A percentile compares a stretch with the other conserved stretches of the same genome.
phyloP scores from a whole-genome alignment of 2,888 invertebrate genomes.

The Ischnus inquisitorius region DNA sequence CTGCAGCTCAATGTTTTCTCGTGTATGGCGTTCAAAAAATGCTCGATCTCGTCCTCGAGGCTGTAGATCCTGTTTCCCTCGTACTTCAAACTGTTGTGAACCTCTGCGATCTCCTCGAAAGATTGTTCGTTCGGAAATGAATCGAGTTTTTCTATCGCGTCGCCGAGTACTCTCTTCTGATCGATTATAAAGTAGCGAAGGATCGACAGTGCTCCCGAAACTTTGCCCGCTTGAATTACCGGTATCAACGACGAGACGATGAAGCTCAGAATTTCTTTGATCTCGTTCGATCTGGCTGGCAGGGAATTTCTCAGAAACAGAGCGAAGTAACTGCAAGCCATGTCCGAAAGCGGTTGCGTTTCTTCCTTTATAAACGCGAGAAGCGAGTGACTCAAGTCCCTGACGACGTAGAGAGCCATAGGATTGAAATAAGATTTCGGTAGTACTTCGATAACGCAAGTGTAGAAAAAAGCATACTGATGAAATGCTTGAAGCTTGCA shows the following conservation, averaged over 20 bases:
- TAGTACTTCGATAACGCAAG: constrained; percentile 84
- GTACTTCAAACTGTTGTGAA: constrained; percentile 82
- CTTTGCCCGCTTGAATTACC: constrained; percentile 79
- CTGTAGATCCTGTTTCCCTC: constrained; percentile 68
- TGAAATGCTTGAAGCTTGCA: constrained; percentile 87
- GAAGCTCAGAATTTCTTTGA: constrained; percentile 86
- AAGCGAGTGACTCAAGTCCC: constrained; percentile 87
- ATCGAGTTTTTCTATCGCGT: constrained; percentile 86
- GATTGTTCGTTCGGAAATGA: constrained; percentile 85
- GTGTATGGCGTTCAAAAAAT: constrained; percentile 86
- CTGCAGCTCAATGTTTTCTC: constrained; percentile 77
- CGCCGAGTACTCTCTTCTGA: constrained; percentile 85
- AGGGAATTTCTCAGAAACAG: constrained; percentile 85
- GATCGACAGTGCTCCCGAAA: constrained; percentile 78
- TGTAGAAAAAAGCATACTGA: constrained; percentile 87
- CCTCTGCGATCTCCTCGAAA: constrained; percentile 81
- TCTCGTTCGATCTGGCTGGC: constrained; percentile 84
- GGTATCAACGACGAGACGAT: constrained; percentile 87
- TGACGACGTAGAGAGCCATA: constrained; percentile 87
- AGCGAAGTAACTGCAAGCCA: constrained; percentile 84
- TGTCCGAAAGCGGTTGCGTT: constrained; percentile 77
- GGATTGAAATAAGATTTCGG: constrained; percentile 80
- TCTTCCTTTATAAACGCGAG: constrained; percentile 86
- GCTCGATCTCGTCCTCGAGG: constrained; percentile 85
- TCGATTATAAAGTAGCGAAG: constrained; percentile 87